phyloP scores from a whole-genome alignment of 2,113 vertebrate species.

The Mobula birostris region DNA sequence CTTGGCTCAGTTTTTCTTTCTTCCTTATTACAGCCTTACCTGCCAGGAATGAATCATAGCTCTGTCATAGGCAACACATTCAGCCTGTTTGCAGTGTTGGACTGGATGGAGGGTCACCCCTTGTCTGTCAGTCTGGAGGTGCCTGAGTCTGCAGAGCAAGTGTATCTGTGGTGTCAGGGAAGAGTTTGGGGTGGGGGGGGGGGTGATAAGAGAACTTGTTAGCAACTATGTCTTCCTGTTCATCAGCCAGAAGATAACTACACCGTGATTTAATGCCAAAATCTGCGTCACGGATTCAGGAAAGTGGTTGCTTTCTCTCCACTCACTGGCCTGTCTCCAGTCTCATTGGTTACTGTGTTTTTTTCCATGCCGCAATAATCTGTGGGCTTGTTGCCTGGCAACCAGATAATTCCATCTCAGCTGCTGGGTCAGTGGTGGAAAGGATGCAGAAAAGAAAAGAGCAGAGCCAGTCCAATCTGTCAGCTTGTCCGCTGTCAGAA shows the following conservation, averaged over 20 bases:
- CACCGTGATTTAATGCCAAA: neutral
- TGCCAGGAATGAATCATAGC: too few species aligned
- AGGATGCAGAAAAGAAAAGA: neutral
- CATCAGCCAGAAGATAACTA: neutral
- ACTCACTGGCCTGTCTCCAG: neutral
- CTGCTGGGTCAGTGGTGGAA: neutral
- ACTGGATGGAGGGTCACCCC: neutral
- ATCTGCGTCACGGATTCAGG: neutral
- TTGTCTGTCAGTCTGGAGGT: too few species aligned
- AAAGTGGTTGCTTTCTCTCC: neutral
- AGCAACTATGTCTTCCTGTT: neutral
- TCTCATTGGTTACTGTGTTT: neutral
- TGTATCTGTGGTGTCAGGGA: neutral
- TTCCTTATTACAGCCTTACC: too few species aligned
- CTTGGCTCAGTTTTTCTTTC: too few species aligned
- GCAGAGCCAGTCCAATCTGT: neutral
- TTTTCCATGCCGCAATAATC: neutral
- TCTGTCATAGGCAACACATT: too few species aligned
- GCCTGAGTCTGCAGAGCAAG: neutral
- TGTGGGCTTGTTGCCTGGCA: slow-evolving; percentile 1
- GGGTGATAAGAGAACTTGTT: neutral
- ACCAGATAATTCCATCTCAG: neutral
- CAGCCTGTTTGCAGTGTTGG: too few species aligned
- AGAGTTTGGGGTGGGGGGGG: too few species aligned
- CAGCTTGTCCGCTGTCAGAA: too few species aligned